phyloP scores from a whole-genome alignment of 2,888 invertebrate genomes.

The Trichopoda pennipes region DNA sequence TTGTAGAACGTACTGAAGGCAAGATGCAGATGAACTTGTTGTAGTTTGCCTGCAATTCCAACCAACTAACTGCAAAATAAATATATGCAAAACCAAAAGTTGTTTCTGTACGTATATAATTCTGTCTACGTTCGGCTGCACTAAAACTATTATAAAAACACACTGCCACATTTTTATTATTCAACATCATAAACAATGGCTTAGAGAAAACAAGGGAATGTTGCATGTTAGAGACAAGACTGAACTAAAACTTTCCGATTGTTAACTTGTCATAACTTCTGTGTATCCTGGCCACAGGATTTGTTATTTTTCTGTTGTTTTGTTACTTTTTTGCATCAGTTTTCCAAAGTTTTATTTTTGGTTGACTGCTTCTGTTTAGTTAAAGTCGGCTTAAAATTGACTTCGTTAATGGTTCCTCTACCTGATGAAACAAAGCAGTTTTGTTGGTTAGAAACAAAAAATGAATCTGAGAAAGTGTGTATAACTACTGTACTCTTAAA shows the following conservation, averaged over 20 bases:
- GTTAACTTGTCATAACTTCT: constrained; percentile 49
- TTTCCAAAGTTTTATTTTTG: constrained; percentile 23
- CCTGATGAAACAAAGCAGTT: neutral
- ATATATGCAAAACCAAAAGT: constrained; percentile 4
- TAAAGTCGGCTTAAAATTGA: neutral
- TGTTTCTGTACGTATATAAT: neutral
- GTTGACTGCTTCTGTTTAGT: constrained; percentile 10
- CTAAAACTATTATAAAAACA: constrained; percentile 12
- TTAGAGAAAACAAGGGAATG: constrained; percentile 15
- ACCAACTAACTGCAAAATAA: neutral
- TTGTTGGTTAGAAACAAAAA: too few relatives aligned
- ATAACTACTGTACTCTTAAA: too few relatives aligned
- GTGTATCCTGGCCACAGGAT: constrained; percentile 48
- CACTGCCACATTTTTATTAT: neutral
- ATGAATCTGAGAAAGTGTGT: too few relatives aligned
- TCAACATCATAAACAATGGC: neutral
- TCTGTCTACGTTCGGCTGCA: constrained; percentile 4
- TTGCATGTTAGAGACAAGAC: constrained; percentile 26
- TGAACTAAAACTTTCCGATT: constrained; percentile 19
- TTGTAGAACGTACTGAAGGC: neutral
- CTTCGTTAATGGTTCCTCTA: constrained; percentile 4
- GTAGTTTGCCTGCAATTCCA: neutral
- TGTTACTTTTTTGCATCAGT: neutral
- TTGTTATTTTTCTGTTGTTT: constrained; percentile 35
- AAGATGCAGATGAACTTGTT: constrained; percentile 20